Conservation (phyloP, 2,797 vertebrate genomes). For the Petrocephalus sullivani region DNA sequence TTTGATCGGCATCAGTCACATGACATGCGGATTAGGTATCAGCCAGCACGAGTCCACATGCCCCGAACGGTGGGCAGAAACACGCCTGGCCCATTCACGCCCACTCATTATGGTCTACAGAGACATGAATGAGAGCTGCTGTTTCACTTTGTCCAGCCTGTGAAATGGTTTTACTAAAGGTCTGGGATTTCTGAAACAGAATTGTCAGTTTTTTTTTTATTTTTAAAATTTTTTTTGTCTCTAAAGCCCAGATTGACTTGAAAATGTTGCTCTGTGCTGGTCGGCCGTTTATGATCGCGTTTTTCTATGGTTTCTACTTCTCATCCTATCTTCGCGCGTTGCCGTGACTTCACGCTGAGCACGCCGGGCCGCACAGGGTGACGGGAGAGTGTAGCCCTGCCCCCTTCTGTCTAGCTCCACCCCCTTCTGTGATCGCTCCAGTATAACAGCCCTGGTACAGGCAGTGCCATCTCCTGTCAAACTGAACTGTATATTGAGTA, state of each 20-base stretch:
- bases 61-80: not conserved
- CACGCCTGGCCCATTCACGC: not conserved
- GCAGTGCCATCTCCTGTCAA: constrained; percentile 2
- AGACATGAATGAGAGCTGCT: not conserved
- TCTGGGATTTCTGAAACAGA: not conserved
- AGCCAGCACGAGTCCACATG: not conserved
- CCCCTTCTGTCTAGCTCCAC: not conserved
- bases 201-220: not conserved
- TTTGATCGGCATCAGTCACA: not conserved
- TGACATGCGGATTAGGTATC: not conserved
- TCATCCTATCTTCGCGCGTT: not conserved
- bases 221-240: not conserved
- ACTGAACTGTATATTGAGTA: not conserved
- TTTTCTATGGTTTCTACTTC: constrained; percentile 26
- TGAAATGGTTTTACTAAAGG: constrained; percentile 14
- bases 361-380: not conserved
- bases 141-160: constrained; percentile 10
- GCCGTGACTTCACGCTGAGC: not conserved
- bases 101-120: not conserved
- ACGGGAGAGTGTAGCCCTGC: not conserved
- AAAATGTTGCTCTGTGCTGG: constrained; percentile 1
- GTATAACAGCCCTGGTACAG: not conserved
- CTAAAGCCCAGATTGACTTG: not conserved
- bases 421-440: not conserved
- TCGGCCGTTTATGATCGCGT: not conserved